Evolutionary conservation across 1,140 invertebrate genomes (phyloP).

Genomic region (Drosophila nikananu): DNA sequence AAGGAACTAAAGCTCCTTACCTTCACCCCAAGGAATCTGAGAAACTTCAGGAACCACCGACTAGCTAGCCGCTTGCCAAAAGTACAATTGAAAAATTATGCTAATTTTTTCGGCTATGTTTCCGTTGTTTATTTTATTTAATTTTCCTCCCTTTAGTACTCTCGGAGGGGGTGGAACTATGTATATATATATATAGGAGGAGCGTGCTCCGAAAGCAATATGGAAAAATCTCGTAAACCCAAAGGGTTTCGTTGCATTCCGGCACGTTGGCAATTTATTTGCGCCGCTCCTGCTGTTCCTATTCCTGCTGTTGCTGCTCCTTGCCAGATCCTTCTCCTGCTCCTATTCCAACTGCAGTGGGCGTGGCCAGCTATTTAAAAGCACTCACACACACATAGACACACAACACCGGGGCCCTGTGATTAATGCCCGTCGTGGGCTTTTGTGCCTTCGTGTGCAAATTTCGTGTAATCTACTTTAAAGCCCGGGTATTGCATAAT

Average conservation of each 20-base stretch:
- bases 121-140: constrained; percentile 25
- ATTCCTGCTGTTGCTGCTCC: constrained; percentile 3
- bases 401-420: constrained; percentile 41
- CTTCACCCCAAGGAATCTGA: background rate
- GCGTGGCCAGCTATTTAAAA: constrained; percentile 60
- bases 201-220: constrained; percentile 61
- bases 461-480: constrained; percentile 83
- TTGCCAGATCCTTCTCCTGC: constrained; percentile 3
- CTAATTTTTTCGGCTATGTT: constrained; percentile 55
- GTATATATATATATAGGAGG: constrained; percentile 14
- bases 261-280: constrained; percentile 83
- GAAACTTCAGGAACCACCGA: background rate
- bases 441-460: constrained; percentile 81
- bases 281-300: constrained; percentile 25
- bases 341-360: background rate
- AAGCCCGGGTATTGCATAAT: constrained; percentile 79
- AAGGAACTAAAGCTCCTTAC: background rate
- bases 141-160: constrained; percentile 11
- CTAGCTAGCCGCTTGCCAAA: constrained; percentile 23
- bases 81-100: constrained; percentile 79
- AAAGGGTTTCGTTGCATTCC: constrained; percentile 76
- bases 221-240: constrained; percentile 74
- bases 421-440: constrained; percentile 82
- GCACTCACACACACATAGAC: background rate
- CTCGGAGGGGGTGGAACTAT: background rate